Percentiles rank a stretch among this genome's conserved stretches.
These are phyloP conservation scores for Dipus sagitta DNA, from an alignment of 2,797 vertebrate species.

Conservation along the genomic window DNA sequence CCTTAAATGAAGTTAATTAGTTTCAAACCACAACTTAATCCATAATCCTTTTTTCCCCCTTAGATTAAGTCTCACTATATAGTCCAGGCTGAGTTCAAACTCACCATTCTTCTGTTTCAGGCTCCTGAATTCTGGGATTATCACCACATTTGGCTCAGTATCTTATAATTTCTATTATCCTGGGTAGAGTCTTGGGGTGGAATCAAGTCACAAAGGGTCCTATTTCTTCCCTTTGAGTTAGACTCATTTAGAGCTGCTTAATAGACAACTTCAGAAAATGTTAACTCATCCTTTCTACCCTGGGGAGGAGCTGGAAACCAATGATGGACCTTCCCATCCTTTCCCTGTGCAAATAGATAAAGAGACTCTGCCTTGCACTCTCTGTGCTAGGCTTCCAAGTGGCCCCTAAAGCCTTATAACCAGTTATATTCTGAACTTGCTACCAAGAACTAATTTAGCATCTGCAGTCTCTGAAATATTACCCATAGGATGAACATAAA, in stretches of 20 bases:
- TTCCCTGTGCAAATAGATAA: neutral
- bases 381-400: neutral
- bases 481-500: neutral
- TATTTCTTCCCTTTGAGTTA: neutral
- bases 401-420: accelerated
- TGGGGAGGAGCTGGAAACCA: neutral
- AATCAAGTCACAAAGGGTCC: neutral
- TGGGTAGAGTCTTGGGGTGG: neutral
- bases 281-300: neutral
- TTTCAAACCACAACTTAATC: neutral
- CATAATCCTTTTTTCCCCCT: neutral
- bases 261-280: neutral
- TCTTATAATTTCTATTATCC: neutral
- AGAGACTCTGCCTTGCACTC: neutral
- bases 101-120: too few species aligned
- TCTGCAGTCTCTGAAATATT: neutral
- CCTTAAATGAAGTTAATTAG: neutral
- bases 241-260: neutral
- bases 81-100: too few species aligned
- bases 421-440: slow-evolving; percentile 35
- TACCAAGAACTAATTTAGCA: neutral
- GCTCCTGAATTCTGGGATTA: neutral
- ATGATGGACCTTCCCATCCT: neutral
- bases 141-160: neutral
- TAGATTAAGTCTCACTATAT: too few species aligned